Conservation (phyloP, 2,113 vertebrate species). For the Sitta europaea region DNA sequence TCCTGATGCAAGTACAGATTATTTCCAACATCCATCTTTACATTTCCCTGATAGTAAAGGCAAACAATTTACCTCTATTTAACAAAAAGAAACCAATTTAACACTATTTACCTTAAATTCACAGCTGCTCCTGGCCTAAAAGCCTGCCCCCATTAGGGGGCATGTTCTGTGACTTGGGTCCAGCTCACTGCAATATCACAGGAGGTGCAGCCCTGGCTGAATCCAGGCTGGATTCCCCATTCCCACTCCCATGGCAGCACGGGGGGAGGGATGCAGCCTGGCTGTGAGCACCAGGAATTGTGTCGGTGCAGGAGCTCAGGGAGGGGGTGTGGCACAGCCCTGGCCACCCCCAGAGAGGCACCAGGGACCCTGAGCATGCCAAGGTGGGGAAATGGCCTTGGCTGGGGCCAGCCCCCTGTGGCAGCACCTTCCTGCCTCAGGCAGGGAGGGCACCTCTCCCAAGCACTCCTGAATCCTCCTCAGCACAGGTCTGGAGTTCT, state of each 20-base stretch:
- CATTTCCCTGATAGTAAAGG: background rate
- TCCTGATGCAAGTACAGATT: background rate
- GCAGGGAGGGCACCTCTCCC: too few relatives aligned
- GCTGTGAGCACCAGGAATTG: accelerated
- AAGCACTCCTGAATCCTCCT: too few relatives aligned
- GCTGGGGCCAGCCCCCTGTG: background rate
- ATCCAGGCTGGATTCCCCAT: accelerated
- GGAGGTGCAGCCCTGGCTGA: background rate
- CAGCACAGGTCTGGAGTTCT: background rate
- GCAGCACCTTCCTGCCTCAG: accelerated
- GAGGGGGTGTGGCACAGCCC: accelerated
- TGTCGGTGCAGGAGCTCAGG: accelerated
- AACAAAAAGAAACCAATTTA: background rate
- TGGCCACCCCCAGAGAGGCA: background rate
- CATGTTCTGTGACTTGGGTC: background rate
- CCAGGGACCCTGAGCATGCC: accelerated
- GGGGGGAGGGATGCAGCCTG: accelerated
- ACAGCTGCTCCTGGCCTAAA: background rate
- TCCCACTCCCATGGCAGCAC: accelerated
- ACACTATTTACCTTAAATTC: background rate
- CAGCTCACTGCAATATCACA: accelerated
- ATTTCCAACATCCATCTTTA: background rate
- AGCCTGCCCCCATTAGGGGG: background rate
- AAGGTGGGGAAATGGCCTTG: accelerated
- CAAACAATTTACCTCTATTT: background rate